Conservation (phyloP, 2,113 vertebrate genomes). For the Sus scrofa region DNA sequence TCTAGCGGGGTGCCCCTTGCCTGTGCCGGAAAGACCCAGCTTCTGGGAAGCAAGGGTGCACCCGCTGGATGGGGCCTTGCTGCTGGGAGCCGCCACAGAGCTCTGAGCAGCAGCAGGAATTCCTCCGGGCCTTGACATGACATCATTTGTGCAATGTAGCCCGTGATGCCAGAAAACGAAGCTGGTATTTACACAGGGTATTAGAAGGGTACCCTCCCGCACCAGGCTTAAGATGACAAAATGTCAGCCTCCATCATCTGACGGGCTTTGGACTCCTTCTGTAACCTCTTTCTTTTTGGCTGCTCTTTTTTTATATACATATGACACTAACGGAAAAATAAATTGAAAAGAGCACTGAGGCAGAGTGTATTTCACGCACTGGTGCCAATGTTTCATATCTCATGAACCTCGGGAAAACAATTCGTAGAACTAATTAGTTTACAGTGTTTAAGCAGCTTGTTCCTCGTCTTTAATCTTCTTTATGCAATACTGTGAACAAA, state of each 20-base stretch:
- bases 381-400: conserved; percentile 90
- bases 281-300: conserved; percentile 83
- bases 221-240: conserved; percentile 83
- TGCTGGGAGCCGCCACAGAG: conserved; percentile 27
- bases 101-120: conserved; percentile 66
- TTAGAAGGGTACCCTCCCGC: conserved; percentile 58
- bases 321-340: conserved; percentile 90
- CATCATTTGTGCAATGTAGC: conserved; percentile 80
- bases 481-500: conserved; percentile 90
- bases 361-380: conserved; percentile 90
- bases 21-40: not conserved
- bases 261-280: conserved; percentile 81
- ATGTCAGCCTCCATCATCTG: conserved; percentile 84
- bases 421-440: conserved; percentile 92
- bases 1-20: fast-evolving
- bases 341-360: conserved; percentile 91
- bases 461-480: conserved; percentile 91
- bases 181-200: conserved; percentile 82
- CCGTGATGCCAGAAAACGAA: conserved; percentile 81
- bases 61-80: conserved; percentile 32
- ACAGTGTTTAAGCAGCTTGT: conserved; percentile 92
- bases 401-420: conserved; percentile 91
- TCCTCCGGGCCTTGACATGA: conserved; percentile 79
- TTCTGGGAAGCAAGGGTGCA: conserved; percentile 49
- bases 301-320: conserved; percentile 84